These are phyloP conservation scores for Natrix natrix DNA, from an alignment of 2,797 vertebrate species.

Conservation along the genomic window DNA sequence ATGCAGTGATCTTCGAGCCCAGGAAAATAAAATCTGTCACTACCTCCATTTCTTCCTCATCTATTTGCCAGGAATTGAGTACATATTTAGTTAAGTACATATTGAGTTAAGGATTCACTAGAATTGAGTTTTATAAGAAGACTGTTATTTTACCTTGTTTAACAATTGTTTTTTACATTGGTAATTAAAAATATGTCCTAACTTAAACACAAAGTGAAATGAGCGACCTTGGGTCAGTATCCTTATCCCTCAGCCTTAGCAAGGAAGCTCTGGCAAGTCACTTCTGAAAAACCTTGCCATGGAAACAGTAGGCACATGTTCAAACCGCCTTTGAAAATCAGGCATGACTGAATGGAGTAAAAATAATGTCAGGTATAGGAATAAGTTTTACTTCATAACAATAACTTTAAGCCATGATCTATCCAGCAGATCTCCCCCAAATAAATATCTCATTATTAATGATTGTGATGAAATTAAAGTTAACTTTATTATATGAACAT, in stretches of 20 bases:
- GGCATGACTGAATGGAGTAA: neutral
- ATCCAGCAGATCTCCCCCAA: neutral
- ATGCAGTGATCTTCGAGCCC: too few relatives aligned
- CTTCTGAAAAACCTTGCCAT: neutral
- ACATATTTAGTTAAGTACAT: too few relatives aligned
- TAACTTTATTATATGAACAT: neutral
- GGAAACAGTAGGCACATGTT: neutral
- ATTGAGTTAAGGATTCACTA: neutral
- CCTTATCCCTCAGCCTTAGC: neutral
- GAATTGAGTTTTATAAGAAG: neutral
- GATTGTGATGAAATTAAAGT: neutral
- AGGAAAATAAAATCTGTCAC: too few relatives aligned
- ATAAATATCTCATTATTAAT: neutral
- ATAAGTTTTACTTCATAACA: neutral
- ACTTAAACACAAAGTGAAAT: neutral
- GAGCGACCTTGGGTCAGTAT: neutral
- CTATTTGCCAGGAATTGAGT: too few relatives aligned
- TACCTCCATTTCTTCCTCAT: too few relatives aligned
- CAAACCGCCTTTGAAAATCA: neutral
- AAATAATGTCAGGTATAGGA: neutral
- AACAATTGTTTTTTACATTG: neutral
- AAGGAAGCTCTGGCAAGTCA: neutral
- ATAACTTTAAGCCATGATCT: neutral
- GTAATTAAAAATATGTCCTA: neutral
- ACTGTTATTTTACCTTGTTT: neutral